A percentile compares a stretch with the other conserved stretches of the same genome.
Evolutionary conservation across 2,888 invertebrate species (phyloP).

Genomic region (Aphidius colemani): DNA sequence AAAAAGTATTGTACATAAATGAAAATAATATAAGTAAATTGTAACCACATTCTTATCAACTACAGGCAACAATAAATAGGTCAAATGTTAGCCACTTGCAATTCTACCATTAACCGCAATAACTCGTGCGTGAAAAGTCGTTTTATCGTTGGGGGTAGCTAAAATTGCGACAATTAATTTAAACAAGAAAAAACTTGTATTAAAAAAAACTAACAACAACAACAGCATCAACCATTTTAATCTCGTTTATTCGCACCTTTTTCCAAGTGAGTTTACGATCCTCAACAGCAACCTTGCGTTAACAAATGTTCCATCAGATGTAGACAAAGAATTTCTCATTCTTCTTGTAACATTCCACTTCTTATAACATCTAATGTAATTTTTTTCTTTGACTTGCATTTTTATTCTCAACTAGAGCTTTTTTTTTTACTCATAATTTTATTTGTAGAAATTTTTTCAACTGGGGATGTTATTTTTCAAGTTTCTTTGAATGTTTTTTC

Average conservation of each 20-base stretch:
- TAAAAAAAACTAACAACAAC: too few relatives aligned
- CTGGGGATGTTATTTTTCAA: constrained; percentile 5
- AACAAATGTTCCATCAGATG: too few relatives aligned
- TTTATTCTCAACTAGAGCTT: constrained; percentile 2
- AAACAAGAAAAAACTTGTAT: neutral
- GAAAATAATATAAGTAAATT: neutral
- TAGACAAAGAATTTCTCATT: too few relatives aligned
- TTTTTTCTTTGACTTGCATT: neutral
- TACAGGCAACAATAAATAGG: neutral
- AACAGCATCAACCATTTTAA: constrained; percentile 9
- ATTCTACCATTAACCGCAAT: neutral
- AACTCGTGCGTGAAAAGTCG: constrained; percentile 7
- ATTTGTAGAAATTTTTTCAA: neutral
- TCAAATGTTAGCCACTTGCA: neutral
- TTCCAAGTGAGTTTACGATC: constrained; percentile 1
- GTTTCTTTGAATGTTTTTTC: constrained; percentile 1
- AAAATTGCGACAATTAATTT: constrained; percentile 10
- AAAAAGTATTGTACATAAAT: too few relatives aligned
- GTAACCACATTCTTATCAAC: too few relatives aligned
- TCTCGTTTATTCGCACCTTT: constrained; percentile 2
- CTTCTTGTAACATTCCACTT: too few relatives aligned
- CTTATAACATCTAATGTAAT: too few relatives aligned
- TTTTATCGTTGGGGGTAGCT: constrained; percentile 2
- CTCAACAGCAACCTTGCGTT: neutral
- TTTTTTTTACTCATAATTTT: neutral